Base-by-base conservation (phyloP, 2,113 vertebrate species). In the Chaetodon auriga region DNA sequence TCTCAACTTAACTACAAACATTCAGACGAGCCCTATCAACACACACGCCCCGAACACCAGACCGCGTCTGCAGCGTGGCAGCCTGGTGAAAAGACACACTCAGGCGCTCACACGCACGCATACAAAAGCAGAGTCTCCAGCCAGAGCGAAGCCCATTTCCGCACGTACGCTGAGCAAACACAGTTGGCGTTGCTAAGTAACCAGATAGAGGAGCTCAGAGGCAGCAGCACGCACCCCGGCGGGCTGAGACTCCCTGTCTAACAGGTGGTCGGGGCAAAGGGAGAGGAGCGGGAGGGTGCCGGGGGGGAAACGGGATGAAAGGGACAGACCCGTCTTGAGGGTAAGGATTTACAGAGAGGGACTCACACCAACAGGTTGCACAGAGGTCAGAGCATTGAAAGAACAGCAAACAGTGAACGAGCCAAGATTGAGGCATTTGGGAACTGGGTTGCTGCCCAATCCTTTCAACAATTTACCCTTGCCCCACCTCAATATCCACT, bases 181-280 rank as follows among this genome's bases (percentile, higher is more conserved):
- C 91, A 91, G 85, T 89, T 57, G 87, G 75, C 90, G 94, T 94
- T 95, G 94, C 94, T 93, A 87, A 92, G 94, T 92, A 95, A 95
- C 94, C 93, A 83, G 91, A 92, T 88, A 91, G 93, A 94, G 81
- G 86, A 92, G 92, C 90, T 86, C 84, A 81, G 92, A 92, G 89
- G 90, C 87, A 85, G 87, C 89, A 84, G 89, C 92, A 89, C 83
- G 78, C 87, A 90, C 78, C 89, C 91, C 63, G 51, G 84, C 85
- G 76, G 83, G 91, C 87, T 84, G 83, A 89, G 83, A 74, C 89
- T 94, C 90, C 88, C 86, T 51, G 68, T 91, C 93, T 92, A 93
- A 94, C 91, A 95, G 92, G 93, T 93, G 93, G 92, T 92, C 86
- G 76, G 48, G 85, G 84, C 81, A 73, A 84, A 76, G 25, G 11